Evolutionary conservation across 2,888 invertebrate species (phyloP).

Genomic region (Spicauda simplicius): DNA sequence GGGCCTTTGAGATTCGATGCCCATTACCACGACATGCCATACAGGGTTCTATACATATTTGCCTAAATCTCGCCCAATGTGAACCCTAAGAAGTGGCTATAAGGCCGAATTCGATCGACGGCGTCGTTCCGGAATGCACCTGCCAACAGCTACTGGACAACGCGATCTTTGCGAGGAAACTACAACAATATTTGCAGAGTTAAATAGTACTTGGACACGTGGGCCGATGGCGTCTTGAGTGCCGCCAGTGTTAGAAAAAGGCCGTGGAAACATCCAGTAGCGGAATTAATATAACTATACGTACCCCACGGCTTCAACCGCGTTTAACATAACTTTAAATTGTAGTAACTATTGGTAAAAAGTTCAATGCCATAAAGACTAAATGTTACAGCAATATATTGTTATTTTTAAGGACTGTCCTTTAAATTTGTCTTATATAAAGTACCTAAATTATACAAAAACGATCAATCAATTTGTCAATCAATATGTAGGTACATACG

Average conservation of each 20-base stretch:
- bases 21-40: slow-evolving; percentile 70
- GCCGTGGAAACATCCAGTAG: neutral
- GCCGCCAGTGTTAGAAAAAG: slow-evolving; percentile 14
- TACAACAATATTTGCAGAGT: slow-evolving; percentile 60
- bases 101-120: slow-evolving; percentile 54
- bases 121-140: slow-evolving; percentile 62
- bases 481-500: too few species aligned
- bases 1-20: slow-evolving; percentile 45
- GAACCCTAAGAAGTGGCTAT: slow-evolving; percentile 57
- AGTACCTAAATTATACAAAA: too few species aligned
- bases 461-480: too few species aligned
- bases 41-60: slow-evolving; percentile 77
- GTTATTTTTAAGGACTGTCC: too few species aligned
- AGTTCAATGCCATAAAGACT: too few species aligned
- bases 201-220: slow-evolving; percentile 55
- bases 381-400: too few species aligned
- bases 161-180: slow-evolving; percentile 54
- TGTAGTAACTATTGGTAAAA: too few species aligned
- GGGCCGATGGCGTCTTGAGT: slow-evolving; percentile 28
- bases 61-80: slow-evolving; percentile 58
- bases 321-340: too few species aligned
- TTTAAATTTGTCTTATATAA: too few species aligned
- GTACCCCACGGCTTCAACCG: too few species aligned
- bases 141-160: slow-evolving; percentile 65
- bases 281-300: neutral